phyloP scores from a whole-genome alignment of 2,888 invertebrate species.

The Spatulosminthurus flaviceps region DNA sequence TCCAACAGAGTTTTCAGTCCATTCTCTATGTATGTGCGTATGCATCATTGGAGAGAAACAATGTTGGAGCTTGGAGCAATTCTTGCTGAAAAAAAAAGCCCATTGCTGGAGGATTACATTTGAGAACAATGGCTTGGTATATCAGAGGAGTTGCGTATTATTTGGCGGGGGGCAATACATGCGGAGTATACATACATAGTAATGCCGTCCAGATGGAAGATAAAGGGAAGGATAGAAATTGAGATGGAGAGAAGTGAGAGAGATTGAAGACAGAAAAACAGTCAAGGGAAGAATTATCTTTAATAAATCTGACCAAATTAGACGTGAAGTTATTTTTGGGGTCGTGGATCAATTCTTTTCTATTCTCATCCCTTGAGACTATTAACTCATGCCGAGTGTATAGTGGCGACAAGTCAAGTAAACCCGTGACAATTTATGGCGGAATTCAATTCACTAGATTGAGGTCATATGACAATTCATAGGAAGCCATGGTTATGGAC shows the following conservation, averaged over 20 bases:
- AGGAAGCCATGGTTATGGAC: too few species aligned
- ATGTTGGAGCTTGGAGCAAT: too few species aligned
- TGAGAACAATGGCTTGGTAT: neutral
- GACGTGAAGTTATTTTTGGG: slow-evolving; percentile 48
- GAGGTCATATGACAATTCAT: slow-evolving; percentile 44
- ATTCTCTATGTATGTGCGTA: too few species aligned
- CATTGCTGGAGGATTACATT: neutral
- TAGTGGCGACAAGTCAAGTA: slow-evolving; percentile 53
- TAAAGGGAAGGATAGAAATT: neutral
- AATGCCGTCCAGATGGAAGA: neutral
- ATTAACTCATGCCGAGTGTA: slow-evolving; percentile 24
- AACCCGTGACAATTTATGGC: slow-evolving; percentile 54
- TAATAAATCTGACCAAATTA: slow-evolving; percentile 53
- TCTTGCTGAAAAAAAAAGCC: too few species aligned
- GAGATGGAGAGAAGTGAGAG: slow-evolving; percentile 7
- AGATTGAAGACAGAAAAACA: neutral
- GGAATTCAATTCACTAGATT: slow-evolving; percentile 55
- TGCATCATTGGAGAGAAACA: too few species aligned
- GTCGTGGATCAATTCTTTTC: slow-evolving; percentile 37
- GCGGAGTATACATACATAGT: too few species aligned
- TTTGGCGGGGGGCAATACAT: too few species aligned
- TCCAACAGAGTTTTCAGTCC: neutral
- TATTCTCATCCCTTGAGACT: slow-evolving; percentile 30
- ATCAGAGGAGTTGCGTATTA: too few species aligned
- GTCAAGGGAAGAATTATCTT: slow-evolving; percentile 42